Evolutionary conservation across 1,140 invertebrate species (phyloP), one percentile per base, ranked within the genome.

Genomic region (Chrysopa pallens): DNA sequence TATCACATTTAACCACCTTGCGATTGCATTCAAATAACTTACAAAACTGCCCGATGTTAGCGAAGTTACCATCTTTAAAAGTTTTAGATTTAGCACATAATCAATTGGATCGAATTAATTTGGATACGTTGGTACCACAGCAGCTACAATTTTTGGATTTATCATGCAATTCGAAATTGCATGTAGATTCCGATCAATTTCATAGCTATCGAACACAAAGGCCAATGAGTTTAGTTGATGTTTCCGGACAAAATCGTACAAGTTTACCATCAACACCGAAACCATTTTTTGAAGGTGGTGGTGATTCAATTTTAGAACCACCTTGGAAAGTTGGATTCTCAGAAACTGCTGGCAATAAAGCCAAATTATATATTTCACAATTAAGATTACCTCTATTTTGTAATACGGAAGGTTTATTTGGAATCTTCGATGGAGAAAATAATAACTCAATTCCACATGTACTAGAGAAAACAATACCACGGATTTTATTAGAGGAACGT

Each of bases 61-160:
- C 74, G 11, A 78, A 78, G 59, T 72, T 80, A 49, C 61, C 69
- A 12, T 75, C 75, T 9, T 63, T 90, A 8, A 81, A 79, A 68
- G 80, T 88, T 31, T 60, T 89, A 29, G 84, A 89, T 64, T 66
- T 88, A 43, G 84, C 84, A 0, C 83, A 88, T 51, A 88, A 89
- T 58, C 79, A 84, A 58, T 58, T 88, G 36, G 80, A 85, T 53
- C 71, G 73, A 42, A 70, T 88, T 36, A 82, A 87, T 60, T 61
- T 88, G 43, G 69, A 75, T 33, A 67, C 73, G 1, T 53, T 89
- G 17, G 78, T 86, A 28, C 80, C 84, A 14, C 76, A 81, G 36
- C 82, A 84, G 55, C 63, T 89, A 8, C 82, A 85, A 54, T 86
- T 85, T 57, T 61, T 89, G 31, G 85, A 89, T 53, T 72, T 89